phyloP scores from a whole-genome alignment of 2,113 vertebrate species.

The Sphaerodactylus townsendi region DNA sequence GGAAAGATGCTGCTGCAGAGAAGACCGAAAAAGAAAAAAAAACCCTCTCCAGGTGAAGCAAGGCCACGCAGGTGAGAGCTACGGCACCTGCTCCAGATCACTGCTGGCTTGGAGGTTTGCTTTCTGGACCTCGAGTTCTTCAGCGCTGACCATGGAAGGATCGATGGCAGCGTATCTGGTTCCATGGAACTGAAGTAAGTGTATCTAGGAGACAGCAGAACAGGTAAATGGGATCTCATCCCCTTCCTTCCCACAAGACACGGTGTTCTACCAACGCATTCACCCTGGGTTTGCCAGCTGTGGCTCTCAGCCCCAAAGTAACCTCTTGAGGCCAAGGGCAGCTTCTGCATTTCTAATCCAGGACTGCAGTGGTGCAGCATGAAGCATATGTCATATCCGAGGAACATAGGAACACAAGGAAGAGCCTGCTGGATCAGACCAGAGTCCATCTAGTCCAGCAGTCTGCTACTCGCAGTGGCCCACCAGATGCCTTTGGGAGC shows the following conservation, averaged over 20 bases:
- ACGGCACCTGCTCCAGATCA: slow-evolving; percentile 69
- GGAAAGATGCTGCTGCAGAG: slow-evolving; percentile 34
- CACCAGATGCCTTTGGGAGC: no score
- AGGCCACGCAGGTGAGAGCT: not conserved
- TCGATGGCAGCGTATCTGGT: slow-evolving; percentile 93
- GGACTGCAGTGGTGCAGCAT: not conserved
- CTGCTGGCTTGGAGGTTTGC: slow-evolving; percentile 65
- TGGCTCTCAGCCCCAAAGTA: no score
- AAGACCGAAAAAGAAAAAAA: not conserved
- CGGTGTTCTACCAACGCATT: not conserved
- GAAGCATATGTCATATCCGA: not conserved
- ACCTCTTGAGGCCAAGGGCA: not conserved
- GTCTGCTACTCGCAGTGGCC: no score
- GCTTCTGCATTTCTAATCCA: no score
- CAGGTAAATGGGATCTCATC: not conserved
- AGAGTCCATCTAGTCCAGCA: no score
- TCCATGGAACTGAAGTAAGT: slow-evolving; percentile 93
- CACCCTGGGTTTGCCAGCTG: no score
- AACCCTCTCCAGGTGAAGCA: not conserved
- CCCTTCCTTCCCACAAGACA: no score
- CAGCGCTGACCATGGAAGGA: slow-evolving; percentile 89
- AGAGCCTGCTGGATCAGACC: no score
- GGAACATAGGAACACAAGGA: no score
- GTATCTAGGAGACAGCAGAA: slow-evolving; percentile 78
- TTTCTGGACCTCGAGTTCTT: slow-evolving; percentile 92